Percentiles rank a stretch among this genome's conserved stretches.
phyloP scores from a whole-genome alignment of 2,888 invertebrate genomes.

The Drosophila monieri region DNA sequence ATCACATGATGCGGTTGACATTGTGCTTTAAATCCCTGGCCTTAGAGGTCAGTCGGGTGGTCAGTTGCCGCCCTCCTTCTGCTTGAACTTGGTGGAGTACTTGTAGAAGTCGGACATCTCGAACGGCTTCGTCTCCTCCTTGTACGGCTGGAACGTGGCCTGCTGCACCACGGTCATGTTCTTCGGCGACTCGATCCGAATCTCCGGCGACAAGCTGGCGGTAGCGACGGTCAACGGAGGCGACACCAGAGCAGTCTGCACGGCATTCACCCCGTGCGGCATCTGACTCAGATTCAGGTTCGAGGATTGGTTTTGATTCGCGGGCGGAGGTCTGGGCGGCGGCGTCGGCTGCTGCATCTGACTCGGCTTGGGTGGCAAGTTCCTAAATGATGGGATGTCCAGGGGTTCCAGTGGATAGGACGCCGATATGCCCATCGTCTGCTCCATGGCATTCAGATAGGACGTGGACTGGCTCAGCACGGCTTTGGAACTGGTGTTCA shows the following conservation, averaged over 20 bases:
- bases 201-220: conserved; percentile 80
- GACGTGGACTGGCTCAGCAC: conserved; percentile 82
- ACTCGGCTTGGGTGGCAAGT: conserved; percentile 71
- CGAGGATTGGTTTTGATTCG: conserved; percentile 24
- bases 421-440: conserved; percentile 66
- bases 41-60: conserved; percentile 63
- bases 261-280: conserved; percentile 19
- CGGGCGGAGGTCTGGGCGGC: conserved; percentile 69
- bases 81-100: conserved; percentile 96
- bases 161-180: conserved; percentile 94
- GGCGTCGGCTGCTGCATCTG: conserved; percentile 69
- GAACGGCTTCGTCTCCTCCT: conserved; percentile 97
- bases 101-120: conserved; percentile 99
- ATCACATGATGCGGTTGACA: conserved; percentile 41
- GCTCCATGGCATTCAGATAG: conserved; percentile 79
- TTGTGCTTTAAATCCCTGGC: conserved; percentile 13
- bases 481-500: conserved; percentile 59
- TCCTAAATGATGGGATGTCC: conserved; percentile 58
- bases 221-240: conserved; percentile 51
- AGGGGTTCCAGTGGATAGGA: conserved; percentile 64
- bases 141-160: conserved; percentile 94
- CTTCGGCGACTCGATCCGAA: conserved; percentile 90
- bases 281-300: conserved; percentile 23
- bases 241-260: conserved; percentile 58
- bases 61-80: conserved; percentile 84